phyloP scores from a whole-genome alignment of 64 coral and sea anemone species.

The Stylophora pistillata region DNA sequence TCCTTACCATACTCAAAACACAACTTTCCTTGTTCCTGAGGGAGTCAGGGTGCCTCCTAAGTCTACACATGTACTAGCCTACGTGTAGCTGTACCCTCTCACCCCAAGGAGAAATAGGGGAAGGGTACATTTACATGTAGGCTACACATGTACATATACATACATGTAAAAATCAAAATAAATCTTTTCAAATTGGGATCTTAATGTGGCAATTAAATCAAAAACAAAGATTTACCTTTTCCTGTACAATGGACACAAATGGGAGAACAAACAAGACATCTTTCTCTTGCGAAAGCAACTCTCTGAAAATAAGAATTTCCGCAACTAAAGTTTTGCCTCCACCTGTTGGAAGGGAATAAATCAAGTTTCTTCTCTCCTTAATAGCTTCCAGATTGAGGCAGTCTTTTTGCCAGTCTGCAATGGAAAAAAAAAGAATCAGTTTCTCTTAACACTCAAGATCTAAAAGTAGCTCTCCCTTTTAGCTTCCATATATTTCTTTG shows the following conservation, averaged over 20 bases:
- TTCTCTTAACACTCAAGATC: no score
- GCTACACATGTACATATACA: no score
- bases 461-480: no score
- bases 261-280: slow-evolving; percentile 92
- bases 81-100: no score
- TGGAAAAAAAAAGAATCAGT: no score
- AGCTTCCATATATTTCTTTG: no score
- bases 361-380: slow-evolving; percentile 80
- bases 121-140: no score
- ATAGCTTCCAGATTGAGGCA: slow-evolving; percentile 82
- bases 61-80: no score
- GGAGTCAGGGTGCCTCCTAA: no score
- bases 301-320: slow-evolving; percentile 94
- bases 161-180: not conserved
- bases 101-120: no score
- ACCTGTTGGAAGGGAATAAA: slow-evolving; percentile 97
- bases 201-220: not conserved
- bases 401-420: slow-evolving; percentile 88
- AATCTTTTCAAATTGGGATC: not conserved
- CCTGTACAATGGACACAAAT: slow-evolving; percentile 98
- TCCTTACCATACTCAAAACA: no score
- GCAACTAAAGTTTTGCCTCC: slow-evolving; percentile 97
- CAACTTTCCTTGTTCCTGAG: no score
- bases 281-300: slow-evolving; percentile 79
- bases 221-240: slow-evolving; percentile 62